Percentiles rank a stretch among this genome's conserved stretches.
These are phyloP conservation scores for Addax nasomaculatus DNA, from an alignment of 2,113 vertebrate genomes.

Conservation along the genomic window DNA sequence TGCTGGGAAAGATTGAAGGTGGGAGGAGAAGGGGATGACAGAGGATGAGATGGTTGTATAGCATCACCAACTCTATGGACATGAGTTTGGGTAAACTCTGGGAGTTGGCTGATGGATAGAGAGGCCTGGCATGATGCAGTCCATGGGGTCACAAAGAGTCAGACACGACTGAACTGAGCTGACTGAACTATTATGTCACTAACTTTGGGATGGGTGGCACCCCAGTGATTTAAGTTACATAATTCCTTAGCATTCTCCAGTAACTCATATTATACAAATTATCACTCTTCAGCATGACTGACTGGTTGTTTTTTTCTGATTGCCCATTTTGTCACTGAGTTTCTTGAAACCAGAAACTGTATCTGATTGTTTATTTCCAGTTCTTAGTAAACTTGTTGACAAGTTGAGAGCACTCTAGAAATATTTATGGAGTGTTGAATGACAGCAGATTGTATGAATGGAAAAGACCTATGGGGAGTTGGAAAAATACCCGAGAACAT, in stretches of 20 bases:
- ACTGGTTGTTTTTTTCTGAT: not conserved
- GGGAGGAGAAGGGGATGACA: not conserved
- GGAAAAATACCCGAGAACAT: not conserved
- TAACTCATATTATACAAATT: not conserved
- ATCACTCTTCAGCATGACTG: not conserved
- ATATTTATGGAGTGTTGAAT: not conserved
- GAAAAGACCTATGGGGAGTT: not conserved
- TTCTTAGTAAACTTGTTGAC: not conserved
- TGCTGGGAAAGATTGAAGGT: not conserved
- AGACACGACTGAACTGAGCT: not conserved
- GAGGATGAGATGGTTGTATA: not conserved
- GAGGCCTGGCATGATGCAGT: not conserved
- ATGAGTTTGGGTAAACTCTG: not conserved
- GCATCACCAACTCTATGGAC: not conserved
- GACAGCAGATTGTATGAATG: not conserved
- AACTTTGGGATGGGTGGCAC: not conserved
- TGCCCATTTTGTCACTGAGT: not conserved
- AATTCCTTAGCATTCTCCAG: not conserved
- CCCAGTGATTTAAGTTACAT: not conserved
- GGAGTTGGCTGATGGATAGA: not conserved
- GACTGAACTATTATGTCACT: not conserved
- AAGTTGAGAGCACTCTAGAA: not conserved
- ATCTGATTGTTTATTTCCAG: not conserved
- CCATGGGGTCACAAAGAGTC: not conserved
- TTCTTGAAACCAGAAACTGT: not conserved